Conservation (phyloP, 1,140 invertebrate genomes). For the Conus ventricosus region DNA sequence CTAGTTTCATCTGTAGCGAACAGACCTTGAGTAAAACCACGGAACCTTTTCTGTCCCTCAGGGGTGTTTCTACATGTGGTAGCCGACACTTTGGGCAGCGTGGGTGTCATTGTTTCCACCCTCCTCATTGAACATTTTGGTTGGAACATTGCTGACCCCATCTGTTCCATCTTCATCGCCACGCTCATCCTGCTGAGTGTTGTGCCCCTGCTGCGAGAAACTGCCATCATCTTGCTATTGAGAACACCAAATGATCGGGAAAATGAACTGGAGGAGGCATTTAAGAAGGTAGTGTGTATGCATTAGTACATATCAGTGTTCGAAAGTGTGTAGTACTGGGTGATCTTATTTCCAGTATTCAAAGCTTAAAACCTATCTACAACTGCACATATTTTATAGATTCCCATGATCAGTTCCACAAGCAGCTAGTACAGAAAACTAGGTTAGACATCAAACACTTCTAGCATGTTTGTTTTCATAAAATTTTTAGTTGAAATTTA, state of each 20-base stretch:
- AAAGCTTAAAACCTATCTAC: too few relatives aligned
- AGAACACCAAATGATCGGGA: slow-evolving; percentile 65
- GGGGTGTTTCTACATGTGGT: slow-evolving; percentile 81
- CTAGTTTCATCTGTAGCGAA: not conserved
- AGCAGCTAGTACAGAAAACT: too few relatives aligned
- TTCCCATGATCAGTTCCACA: too few relatives aligned
- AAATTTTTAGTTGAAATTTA: too few relatives aligned
- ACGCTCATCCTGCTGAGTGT: slow-evolving; percentile 79
- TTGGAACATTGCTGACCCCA: slow-evolving; percentile 80
- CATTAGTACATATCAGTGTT: not conserved
- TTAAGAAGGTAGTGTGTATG: slow-evolving; percentile 66
- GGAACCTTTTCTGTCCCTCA: slow-evolving; percentile 56
- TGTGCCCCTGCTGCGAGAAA: slow-evolving; percentile 78
- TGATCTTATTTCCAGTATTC: too few relatives aligned
- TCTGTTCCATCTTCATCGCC: slow-evolving; percentile 81
- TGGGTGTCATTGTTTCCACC: slow-evolving; percentile 81
- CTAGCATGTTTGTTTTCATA: too few relatives aligned
- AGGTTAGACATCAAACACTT: too few relatives aligned
- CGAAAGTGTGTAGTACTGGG: too few relatives aligned
- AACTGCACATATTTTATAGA: too few relatives aligned
- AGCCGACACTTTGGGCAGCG: slow-evolving; percentile 81
- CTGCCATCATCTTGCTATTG: slow-evolving; percentile 75
- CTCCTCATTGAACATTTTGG: slow-evolving; percentile 80
- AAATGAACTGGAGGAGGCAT: slow-evolving; percentile 52
- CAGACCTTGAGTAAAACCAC: not conserved